phyloP scores from a whole-genome alignment of 2,797 vertebrate genomes.

The Harpagifer antarcticus region DNA sequence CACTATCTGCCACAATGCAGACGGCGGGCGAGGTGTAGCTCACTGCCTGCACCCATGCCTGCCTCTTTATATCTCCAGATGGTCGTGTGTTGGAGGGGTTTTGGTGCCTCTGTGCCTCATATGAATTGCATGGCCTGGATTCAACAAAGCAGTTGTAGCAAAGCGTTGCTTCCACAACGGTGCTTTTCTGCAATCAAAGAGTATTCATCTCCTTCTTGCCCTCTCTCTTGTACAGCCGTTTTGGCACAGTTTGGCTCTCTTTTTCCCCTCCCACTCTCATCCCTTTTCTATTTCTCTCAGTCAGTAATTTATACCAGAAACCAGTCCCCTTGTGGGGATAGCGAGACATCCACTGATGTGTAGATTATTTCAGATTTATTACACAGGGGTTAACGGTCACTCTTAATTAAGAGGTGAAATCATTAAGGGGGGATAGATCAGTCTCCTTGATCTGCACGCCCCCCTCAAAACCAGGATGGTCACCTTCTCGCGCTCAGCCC shows the following conservation, averaged over 20 bases:
- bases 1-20: slow-evolving; percentile 49
- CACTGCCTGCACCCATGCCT: slow-evolving; percentile 48
- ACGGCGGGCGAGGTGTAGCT: slow-evolving; percentile 36
- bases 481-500: too few species aligned
- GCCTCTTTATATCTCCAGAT: slow-evolving; percentile 75
- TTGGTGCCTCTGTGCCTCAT: slow-evolving; percentile 58
- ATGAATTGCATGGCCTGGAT: slow-evolving; percentile 71
- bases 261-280: slow-evolving; percentile 41
- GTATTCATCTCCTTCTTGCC: slow-evolving; percentile 71
- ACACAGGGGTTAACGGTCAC: slow-evolving; percentile 57
- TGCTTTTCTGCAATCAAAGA: slow-evolving; percentile 78
- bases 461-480: too few species aligned
- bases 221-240: slow-evolving; percentile 65
- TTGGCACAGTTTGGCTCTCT: slow-evolving; percentile 65
- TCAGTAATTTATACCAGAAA: slow-evolving; percentile 41
- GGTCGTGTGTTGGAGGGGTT: slow-evolving; percentile 60
- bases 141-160: slow-evolving; percentile 75
- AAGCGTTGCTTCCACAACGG: slow-evolving; percentile 69
- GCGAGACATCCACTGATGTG: slow-evolving; percentile 52
- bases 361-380: slow-evolving; percentile 66
- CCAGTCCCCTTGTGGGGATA: slow-evolving; percentile 39
- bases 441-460: too few species aligned
- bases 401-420: slow-evolving; percentile 79
- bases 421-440: slow-evolving; percentile 64
- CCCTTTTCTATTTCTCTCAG: slow-evolving; percentile 33